Base-by-base conservation (phyloP, 2,797 vertebrate genomes). In the Acomys russatus region DNA sequence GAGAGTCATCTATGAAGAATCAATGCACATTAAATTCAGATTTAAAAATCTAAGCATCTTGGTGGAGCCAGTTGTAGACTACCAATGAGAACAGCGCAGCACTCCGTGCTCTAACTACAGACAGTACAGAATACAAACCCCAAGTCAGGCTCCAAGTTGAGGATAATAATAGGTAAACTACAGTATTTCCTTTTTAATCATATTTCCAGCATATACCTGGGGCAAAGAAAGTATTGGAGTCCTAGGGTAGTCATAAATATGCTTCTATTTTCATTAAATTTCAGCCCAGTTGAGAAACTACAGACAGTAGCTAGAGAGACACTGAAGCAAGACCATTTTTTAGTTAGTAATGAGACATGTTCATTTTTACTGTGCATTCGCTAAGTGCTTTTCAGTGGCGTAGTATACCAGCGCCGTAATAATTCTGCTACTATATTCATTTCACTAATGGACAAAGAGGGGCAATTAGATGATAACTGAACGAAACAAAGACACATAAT, bases 1-100 rank as follows among this genome's bases (percentile, higher is more conserved):
- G 70, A 64, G 82, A 76, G 22, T 86, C 76, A 94, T 88, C 88
- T 87, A 56, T 79, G 87, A 87, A 94, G 59, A 76, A 92, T 94
- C 51, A 64, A 66, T 51, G 22, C 6, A 79, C 35, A 61, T 86
- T 90, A 92, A 94, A 78, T 88, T 91, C 33, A 91, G 61, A 92
- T 82, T 78, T 38, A 56, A 95, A 94, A 94, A 71, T 84, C n/a
- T 84, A 94, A 94, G 73, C 59, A 83, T 83, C 30, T 38, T 80
- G n/a, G 95, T 28, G 6, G n/a, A 92, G 28, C 3, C 28, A 56
- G 66, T 80, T 28, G 30, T 25, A 90, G 80, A 85, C 49, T 90
- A 23, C 0, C 76, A 85, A 83, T 51, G 38, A 85, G 35, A 92
- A 25, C 22, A 80, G 61, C 64, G 59, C 61, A 44, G 30, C 33